phyloP scores from a whole-genome alignment of 2,888 invertebrate genomes.

The Folsomia candida region DNA sequence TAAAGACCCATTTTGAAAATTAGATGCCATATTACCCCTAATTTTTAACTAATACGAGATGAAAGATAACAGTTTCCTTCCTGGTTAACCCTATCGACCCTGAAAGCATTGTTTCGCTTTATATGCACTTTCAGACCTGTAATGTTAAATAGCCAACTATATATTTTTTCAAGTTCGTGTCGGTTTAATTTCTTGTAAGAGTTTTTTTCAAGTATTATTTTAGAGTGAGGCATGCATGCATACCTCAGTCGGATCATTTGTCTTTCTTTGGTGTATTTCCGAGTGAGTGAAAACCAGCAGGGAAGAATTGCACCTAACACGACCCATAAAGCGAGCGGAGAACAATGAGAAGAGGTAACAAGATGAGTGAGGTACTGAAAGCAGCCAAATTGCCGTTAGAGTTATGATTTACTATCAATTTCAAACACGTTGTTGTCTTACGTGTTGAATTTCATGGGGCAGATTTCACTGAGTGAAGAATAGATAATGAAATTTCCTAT shows the following conservation, averaged over 20 bases:
- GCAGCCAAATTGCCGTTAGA: not conserved
- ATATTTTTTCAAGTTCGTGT: too few species aligned
- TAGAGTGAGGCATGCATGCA: not conserved
- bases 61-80: constrained; percentile 9
- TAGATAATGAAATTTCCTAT: too few species aligned
- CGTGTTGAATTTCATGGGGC: too few species aligned
- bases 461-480: too few species aligned
- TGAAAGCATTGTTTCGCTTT: too few species aligned
- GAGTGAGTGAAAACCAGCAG: constrained; percentile 9
- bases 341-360: constrained; percentile 1
- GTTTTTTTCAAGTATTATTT: not conserved
- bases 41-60: not conserved
- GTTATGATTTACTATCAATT: not conserved
- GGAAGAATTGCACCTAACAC: constrained; percentile 16
- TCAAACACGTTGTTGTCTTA: too few species aligned
- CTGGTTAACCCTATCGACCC: constrained; percentile 13
- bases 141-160: too few species aligned
- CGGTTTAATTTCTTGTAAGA: too few species aligned
- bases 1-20: constrained; percentile 10
- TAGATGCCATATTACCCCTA: not conserved
- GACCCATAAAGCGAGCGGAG: constrained; percentile 3
- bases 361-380: not conserved
- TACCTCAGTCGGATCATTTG: not conserved
- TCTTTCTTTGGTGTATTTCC: not conserved
- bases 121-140: too few species aligned